Evolutionary conservation across 2,113 vertebrate genomes (phyloP).

Genomic region (human): DNA sequence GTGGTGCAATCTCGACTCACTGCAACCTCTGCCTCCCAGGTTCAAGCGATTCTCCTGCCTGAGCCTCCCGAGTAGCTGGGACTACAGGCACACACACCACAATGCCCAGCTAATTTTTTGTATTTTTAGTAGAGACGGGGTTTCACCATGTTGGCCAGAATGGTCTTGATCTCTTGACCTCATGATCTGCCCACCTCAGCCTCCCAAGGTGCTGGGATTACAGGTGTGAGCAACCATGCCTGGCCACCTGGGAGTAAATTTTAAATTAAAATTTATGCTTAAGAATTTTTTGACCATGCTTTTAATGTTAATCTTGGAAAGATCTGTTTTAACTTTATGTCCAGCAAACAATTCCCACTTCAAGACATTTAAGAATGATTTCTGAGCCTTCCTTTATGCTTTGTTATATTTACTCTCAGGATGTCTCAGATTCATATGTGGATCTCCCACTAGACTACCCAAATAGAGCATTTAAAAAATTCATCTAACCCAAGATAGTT

Average conservation of each 20-base stretch:
- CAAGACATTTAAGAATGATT: not conserved
- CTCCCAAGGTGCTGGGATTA: too few relatives aligned
- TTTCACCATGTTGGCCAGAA: too few relatives aligned
- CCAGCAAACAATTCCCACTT: not conserved
- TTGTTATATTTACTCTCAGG: not conserved
- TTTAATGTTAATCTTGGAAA: not conserved
- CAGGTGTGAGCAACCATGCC: too few relatives aligned
- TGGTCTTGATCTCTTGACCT: too few relatives aligned
- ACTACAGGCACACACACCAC: accelerated
- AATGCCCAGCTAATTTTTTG: too few relatives aligned
- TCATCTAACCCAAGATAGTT: not conserved
- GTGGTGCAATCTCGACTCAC: too few relatives aligned
- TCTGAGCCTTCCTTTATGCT: not conserved
- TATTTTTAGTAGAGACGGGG: too few relatives aligned
- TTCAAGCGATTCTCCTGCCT: too few relatives aligned
- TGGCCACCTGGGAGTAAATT: not conserved
- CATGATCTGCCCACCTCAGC: too few relatives aligned
- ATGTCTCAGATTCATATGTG: not conserved
- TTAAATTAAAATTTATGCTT: not conserved
- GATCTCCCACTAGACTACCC: not conserved
- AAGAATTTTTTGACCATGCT: not conserved
- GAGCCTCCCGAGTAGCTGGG: too few relatives aligned
- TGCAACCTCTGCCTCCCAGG: too few relatives aligned
- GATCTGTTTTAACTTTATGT: not conserved
- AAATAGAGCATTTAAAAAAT: not conserved